Percentiles rank a stretch among this genome's conserved stretches.
Evolutionary conservation across 2,888 invertebrate species (phyloP).

Genomic region (Polydrusus cervinus): DNA sequence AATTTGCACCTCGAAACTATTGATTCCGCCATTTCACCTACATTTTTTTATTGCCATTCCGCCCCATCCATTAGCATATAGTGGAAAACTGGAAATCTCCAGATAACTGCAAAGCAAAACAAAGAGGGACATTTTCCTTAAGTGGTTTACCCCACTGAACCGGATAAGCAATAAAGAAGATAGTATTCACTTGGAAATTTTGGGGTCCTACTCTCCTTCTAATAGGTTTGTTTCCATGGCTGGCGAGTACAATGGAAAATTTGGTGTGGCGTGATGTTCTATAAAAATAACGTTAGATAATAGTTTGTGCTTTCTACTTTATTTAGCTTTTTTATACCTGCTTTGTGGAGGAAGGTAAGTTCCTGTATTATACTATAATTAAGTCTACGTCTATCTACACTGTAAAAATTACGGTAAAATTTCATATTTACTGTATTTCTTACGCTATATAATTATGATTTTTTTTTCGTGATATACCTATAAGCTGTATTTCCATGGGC

Average conservation of each 20-base stretch:
- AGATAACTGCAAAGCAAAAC: conserved; percentile 12
- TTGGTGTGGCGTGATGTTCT: conserved; percentile 6
- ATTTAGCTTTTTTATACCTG: not conserved
- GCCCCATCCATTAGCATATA: conserved; percentile 29
- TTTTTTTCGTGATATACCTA: no score
- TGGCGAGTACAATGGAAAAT: conserved; percentile 12
- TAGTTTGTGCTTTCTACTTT: not conserved
- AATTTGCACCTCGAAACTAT: not conserved
- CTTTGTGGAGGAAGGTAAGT: no score
- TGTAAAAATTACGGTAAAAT: no score
- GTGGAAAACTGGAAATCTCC: conserved; percentile 8
- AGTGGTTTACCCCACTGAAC: conserved; percentile 31
- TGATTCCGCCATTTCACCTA: conserved; percentile 4
- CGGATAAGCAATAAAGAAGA: conserved; percentile 24
- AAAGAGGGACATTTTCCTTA: conserved; percentile 29
- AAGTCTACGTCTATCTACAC: no score
- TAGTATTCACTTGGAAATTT: conserved; percentile 37
- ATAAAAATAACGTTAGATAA: not conserved
- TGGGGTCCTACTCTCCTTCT: conserved; percentile 26
- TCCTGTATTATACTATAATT: no score
- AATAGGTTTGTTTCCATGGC: conserved; percentile 26
- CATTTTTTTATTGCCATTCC: conserved; percentile 6
- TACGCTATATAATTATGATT: no score
- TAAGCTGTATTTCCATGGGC: no score
- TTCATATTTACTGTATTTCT: no score